Evolutionary conservation across 2,888 invertebrate genomes (phyloP).

Genomic region (Prenolepis imparis): DNA sequence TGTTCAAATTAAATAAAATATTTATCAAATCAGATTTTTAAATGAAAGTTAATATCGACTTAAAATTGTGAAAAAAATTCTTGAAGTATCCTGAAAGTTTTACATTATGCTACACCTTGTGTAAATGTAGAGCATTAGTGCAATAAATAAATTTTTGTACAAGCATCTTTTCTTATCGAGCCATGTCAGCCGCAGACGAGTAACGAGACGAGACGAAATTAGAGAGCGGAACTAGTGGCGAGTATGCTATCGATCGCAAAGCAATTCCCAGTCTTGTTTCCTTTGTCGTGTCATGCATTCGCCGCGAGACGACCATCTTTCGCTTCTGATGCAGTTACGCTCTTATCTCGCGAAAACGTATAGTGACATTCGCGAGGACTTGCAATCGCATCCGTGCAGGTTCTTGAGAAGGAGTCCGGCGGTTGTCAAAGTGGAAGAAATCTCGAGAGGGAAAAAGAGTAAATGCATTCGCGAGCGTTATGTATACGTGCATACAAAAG

Average conservation of each 20-base stretch:
- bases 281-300: constrained; percentile 45
- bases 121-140: background rate
- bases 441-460: constrained; percentile 42
- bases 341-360: constrained; percentile 61
- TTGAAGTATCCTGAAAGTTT: background rate
- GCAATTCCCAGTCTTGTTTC: constrained; percentile 38
- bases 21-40: background rate
- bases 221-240: constrained; percentile 15
- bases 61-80: background rate
- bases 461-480: constrained; percentile 49
- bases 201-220: constrained; percentile 45
- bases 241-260: constrained; percentile 34
- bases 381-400: constrained; percentile 63
- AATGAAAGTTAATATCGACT: background rate
- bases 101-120: background rate
- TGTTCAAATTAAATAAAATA: background rate
- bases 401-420: constrained; percentile 61
- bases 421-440: constrained; percentile 53
- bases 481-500: constrained; percentile 76
- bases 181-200: constrained; percentile 12
- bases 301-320: constrained; percentile 66
- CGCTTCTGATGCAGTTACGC: constrained; percentile 64
- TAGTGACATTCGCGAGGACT: constrained; percentile 64
- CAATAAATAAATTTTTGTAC: background rate
- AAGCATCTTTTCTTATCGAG: constrained; percentile 27